Base-by-base conservation (phyloP, 2,113 vertebrate genomes). In the Arenaria interpres region DNA sequence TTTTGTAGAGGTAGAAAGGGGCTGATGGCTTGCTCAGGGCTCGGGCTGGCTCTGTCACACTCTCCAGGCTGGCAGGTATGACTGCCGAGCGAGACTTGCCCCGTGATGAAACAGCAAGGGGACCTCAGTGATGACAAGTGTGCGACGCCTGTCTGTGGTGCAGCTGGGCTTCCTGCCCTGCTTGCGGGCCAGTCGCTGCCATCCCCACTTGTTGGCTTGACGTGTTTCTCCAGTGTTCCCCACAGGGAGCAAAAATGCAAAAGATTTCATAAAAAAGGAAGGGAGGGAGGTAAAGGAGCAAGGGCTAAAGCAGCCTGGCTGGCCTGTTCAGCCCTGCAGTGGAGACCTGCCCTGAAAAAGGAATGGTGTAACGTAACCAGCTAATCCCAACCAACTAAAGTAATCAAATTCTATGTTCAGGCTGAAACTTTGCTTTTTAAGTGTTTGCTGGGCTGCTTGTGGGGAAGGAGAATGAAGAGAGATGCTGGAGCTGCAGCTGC, bases 51-150 rank as follows among this genome's bases (percentile, higher is more conserved):
- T 43, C 33, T 62, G 33, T 48, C 37, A 22, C n/a, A 14, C 12
- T 10, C 20, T 75, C 46, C 37, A 9, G 33, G 18, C 14, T 53
- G 35, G 45, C 7, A 9, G 69, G 30, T 6, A 30, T 1, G 3
- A 41, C 68, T 62, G 21, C 50, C 0, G 0, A 8, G 35, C 1
- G 9, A 71, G 33, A 37, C n/a, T 60, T 0, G 1, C 18, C 39
- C 63, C 0, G 0, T 4, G 56, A 50, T 1, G 2, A 32, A 78
- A 16, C 0, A 16, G 35, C 60, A 15, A 25, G 33, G 1, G 33
- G 33, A 35, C 18, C 62, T 68, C 51, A n/a, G 74, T 0, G 9
- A 41, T 11, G 0, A 0, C 33, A 28, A 3, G 39, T 1, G 0
- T 18, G 7, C 3, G 7, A 43, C 5, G 6, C 15, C 32, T 73